Evolutionary conservation across 2,113 vertebrate genomes (phyloP).

Genomic region (Calidris pygmaea): DNA sequence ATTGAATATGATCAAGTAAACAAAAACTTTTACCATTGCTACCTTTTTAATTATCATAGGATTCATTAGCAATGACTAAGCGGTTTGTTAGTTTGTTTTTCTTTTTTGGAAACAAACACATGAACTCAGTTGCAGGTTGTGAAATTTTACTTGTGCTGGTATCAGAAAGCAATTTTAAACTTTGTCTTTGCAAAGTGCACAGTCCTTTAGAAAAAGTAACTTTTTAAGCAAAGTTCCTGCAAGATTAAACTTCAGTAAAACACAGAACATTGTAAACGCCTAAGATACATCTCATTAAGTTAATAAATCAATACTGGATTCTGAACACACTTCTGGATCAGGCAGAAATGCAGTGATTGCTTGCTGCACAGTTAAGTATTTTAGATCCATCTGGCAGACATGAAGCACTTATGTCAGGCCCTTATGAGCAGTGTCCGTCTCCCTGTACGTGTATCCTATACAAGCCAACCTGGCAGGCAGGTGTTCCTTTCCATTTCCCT

Average conservation of each 20-base stretch:
- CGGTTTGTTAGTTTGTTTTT: neutral
- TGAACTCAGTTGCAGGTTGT: neutral
- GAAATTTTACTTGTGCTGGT: neutral
- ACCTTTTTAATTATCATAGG: neutral
- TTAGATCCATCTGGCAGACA: neutral
- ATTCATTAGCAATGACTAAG: neutral
- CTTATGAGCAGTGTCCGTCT: neutral
- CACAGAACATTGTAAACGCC: neutral
- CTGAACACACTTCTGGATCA: neutral
- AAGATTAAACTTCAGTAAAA: neutral
- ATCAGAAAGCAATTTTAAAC: neutral
- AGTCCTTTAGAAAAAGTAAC: neutral
- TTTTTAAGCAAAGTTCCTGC: neutral
- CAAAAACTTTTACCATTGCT: neutral
- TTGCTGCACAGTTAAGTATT: neutral
- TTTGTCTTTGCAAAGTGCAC: neutral
- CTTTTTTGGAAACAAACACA: neutral
- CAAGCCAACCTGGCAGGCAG: neutral
- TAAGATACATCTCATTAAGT: neutral
- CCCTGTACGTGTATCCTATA: neutral
- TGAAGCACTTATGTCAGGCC: neutral
- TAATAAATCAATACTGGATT: neutral
- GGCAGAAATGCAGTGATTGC: neutral
- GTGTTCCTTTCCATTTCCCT: neutral
- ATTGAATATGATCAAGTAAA: neutral